Percentiles rank a stretch among this genome's conserved stretches.
Evolutionary conservation across 2,797 vertebrate genomes (phyloP).

Genomic region (Aplochiton taeniatus): DNA sequence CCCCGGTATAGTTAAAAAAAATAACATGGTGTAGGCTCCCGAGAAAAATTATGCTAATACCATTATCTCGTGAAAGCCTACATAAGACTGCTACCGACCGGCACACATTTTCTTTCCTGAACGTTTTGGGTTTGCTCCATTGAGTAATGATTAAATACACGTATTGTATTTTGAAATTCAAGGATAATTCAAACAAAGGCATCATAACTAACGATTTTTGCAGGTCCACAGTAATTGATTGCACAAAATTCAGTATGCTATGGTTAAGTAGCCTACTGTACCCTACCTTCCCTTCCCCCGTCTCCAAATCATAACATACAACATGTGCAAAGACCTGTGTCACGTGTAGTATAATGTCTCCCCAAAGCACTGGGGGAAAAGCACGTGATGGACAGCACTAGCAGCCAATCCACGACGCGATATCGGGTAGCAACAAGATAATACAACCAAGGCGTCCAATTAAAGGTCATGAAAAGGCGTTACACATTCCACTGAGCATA

Average conservation of each 20-base stretch:
- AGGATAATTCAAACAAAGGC: too few relatives aligned
- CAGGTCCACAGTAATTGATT: not conserved
- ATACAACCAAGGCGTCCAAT: slow-evolving; percentile 48
- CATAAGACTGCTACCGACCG: too few relatives aligned
- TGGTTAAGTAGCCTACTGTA: not conserved
- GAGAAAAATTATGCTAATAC: too few relatives aligned
- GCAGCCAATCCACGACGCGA: slow-evolving; percentile 43
- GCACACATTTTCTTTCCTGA: too few relatives aligned
- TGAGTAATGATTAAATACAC: too few relatives aligned
- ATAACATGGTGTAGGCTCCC: too few relatives aligned
- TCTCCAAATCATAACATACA: slow-evolving; percentile 48
- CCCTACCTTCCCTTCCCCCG: slow-evolving; percentile 21
- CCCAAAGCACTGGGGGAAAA: slow-evolving; percentile 30
- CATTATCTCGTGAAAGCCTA: too few relatives aligned
- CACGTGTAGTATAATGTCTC: slow-evolving; percentile 46
- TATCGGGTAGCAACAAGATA: slow-evolving; percentile 58
- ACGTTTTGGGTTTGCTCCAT: too few relatives aligned
- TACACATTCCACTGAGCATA: slow-evolving; percentile 25
- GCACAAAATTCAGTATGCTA: not conserved
- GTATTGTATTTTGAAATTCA: too few relatives aligned
- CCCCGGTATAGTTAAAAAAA: not conserved
- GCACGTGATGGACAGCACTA: slow-evolving; percentile 30
- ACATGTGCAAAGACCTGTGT: slow-evolving; percentile 47
- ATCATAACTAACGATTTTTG: too few relatives aligned
- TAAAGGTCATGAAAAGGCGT: slow-evolving; percentile 18